phyloP scores from a whole-genome alignment of 2,113 vertebrate species.

The Myotis brandtii region DNA sequence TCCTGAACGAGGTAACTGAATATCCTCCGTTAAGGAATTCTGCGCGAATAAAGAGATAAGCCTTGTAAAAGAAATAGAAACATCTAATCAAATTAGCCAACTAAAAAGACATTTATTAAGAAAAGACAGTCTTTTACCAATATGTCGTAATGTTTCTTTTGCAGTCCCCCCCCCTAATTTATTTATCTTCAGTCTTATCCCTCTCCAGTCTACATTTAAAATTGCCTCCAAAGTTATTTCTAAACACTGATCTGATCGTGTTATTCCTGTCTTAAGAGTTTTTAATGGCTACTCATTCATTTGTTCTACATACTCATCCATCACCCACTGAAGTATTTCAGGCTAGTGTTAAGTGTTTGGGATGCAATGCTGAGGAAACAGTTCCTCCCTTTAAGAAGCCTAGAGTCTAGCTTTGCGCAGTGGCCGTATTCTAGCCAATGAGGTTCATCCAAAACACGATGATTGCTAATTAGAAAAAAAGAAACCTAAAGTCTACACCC shows the following conservation, averaged over 20 bases:
- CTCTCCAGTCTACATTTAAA: constrained; percentile 6
- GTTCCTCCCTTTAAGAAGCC: background rate
- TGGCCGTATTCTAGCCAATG: too few species aligned
- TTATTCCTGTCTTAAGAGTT: constrained; percentile 31
- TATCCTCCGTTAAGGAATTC: constrained; percentile 6
- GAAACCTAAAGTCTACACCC: background rate
- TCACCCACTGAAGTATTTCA: background rate
- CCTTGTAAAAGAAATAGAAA: constrained; percentile 65
- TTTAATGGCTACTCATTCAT: constrained; percentile 33
- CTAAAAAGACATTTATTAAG: constrained; percentile 58
- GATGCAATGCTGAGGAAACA: background rate
- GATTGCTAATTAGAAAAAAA: background rate
- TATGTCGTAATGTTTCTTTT: constrained; percentile 8
- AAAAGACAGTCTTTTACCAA: constrained; percentile 28
- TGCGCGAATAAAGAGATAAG: constrained; percentile 46
- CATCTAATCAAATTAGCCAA: constrained; percentile 47
- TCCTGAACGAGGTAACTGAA: constrained; percentile 53
- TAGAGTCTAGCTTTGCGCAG: background rate
- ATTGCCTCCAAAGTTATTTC: constrained; percentile 46
- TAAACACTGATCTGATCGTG: constrained; percentile 13
- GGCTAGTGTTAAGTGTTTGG: background rate
- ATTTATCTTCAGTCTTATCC: constrained; percentile 17
- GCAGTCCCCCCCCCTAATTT: background rate
- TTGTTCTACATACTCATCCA: constrained; percentile 25
- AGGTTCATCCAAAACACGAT: background rate